Percentiles rank a stretch among this genome's conserved stretches.
Conservation (phyloP, 2,113 vertebrate genomes). For the Mustelus asterias region DNA sequence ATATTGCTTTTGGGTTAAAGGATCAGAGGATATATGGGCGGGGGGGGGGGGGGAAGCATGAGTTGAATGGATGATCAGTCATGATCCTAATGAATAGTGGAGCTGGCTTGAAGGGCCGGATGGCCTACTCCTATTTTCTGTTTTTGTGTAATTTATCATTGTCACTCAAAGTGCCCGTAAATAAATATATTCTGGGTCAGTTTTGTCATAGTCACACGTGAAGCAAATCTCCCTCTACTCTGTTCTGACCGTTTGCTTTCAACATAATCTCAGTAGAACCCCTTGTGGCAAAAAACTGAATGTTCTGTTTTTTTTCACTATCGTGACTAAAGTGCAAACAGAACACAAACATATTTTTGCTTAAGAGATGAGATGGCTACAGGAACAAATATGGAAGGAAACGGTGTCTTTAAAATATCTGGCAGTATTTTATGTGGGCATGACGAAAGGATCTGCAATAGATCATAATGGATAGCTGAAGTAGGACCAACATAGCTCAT, state of each 20-base stretch:
- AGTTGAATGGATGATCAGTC: no score
- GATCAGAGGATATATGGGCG: no score
- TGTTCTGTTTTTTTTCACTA: not conserved
- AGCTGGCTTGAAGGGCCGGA: no score
- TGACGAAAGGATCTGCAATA: not conserved
- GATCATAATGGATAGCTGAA: not conserved
- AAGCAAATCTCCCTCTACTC: not conserved
- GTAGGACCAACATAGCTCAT: not conserved
- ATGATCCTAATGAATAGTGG: no score
- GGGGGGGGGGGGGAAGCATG: no score
- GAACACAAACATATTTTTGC: not conserved
- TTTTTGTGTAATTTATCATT: no score
- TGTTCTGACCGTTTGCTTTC: not conserved
- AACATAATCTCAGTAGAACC: not conserved
- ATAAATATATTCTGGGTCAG: not conserved
- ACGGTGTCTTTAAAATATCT: not conserved
- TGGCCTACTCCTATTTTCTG: no score
- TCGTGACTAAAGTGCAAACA: not conserved
- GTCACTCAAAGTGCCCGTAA: no score
- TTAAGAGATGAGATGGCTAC: no score
- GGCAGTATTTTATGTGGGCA: not conserved
- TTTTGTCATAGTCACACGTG: not conserved
- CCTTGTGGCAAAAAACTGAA: not conserved
- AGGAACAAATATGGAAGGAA: no score
- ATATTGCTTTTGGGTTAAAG: no score